Conservation (phyloP, 2,113 vertebrate species). For the Ursus arctos region DNA sequence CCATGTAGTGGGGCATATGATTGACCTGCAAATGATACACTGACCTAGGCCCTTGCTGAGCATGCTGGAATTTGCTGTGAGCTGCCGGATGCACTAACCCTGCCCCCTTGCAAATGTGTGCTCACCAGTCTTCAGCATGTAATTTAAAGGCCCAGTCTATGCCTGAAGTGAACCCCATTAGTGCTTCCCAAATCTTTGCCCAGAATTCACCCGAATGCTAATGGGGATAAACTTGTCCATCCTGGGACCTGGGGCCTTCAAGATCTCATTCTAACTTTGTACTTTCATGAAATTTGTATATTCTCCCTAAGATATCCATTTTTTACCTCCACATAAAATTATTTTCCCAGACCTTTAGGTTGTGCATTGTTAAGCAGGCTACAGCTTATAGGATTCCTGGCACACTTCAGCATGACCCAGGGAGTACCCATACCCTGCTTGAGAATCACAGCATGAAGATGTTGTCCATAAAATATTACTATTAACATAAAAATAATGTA, state of each 20-base stretch:
- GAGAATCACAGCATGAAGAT: not conserved
- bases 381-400: not conserved
- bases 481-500: not conserved
- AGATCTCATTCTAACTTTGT: not conserved
- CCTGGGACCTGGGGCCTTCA: not conserved
- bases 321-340: conserved; percentile 5
- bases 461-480: not conserved
- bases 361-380: not conserved
- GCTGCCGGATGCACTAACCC: not conserved
- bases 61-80: accelerated
- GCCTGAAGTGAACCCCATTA: not conserved
- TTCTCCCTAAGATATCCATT: not conserved
- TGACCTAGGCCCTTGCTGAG: not conserved
- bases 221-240: not conserved
- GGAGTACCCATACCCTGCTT: not conserved
- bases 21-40: not conserved
- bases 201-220: not conserved
- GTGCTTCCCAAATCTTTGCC: not conserved
- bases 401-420: not conserved
- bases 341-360: not conserved
- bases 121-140: not conserved
- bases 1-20: not conserved
- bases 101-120: not conserved
- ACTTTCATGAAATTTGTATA: not conserved
- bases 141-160: not conserved